Conservation (phyloP, 2,888 invertebrate genomes). For the Merodon equestris region DNA sequence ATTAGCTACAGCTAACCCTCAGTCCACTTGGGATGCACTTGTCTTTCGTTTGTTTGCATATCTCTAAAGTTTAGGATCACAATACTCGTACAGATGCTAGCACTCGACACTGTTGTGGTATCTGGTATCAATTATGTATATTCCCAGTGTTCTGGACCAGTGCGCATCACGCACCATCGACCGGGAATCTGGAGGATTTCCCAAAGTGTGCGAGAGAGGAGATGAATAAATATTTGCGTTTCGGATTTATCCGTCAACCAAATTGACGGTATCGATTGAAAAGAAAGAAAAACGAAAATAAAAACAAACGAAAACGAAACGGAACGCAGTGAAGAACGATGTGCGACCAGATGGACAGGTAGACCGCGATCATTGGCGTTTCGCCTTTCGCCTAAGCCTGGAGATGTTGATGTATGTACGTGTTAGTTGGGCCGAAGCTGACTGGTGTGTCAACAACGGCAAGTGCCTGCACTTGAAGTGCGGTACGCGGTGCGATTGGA, state of each 20-base stretch:
- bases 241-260: conserved; percentile 66
- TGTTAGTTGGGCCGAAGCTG: conserved; percentile 9
- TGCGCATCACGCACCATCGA: background rate
- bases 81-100: conserved; percentile 57
- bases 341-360: conserved; percentile 53
- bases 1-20: conserved; percentile 44
- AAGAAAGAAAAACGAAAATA: conserved; percentile 29
- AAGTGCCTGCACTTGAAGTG: conserved; percentile 47
- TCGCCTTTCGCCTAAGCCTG: conserved; percentile 20
- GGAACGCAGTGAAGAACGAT: conserved; percentile 31
- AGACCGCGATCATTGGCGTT: conserved; percentile 45
- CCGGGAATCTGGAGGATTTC: conserved; percentile 29
- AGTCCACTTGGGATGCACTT: conserved; percentile 36
- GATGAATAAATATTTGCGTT: conserved; percentile 63
- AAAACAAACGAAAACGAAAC: conserved; percentile 32
- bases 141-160: conserved; percentile 36
- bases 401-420: conserved; percentile 20
- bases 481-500: background rate
- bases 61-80: conserved; percentile 54
- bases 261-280: conserved; percentile 68
- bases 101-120: conserved; percentile 12
- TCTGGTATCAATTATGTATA: conserved; percentile 19
- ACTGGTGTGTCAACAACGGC: conserved; percentile 44
- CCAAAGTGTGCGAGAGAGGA: conserved; percentile 20
- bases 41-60: conserved; percentile 55